Conservation (phyloP, 2,888 invertebrate species). For the Cylloceria caligata region DNA sequence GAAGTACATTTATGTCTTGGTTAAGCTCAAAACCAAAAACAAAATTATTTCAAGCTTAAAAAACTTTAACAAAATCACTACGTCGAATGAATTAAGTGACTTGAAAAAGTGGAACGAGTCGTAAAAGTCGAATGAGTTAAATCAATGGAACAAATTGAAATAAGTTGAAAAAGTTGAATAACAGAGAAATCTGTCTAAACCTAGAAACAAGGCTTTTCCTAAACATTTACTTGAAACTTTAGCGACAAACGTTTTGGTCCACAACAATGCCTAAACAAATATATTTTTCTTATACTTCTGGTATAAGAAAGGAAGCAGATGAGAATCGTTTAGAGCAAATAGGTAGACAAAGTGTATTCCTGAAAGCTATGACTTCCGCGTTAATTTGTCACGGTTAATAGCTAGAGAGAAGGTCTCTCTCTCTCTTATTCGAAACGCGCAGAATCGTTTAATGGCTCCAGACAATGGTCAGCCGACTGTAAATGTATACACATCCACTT, state of each 20-base stretch:
- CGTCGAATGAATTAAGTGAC: no score
- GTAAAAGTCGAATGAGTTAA: not conserved
- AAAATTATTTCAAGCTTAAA: no score
- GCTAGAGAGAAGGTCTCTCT: conserved; percentile 7
- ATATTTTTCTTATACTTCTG: not conserved
- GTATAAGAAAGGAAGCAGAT: no score
- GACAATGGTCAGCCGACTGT: conserved; percentile 46
- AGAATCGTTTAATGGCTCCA: conserved; percentile 39
- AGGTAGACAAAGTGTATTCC: conserved; percentile 3
- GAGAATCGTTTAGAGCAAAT: conserved; percentile 27
- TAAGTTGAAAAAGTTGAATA: not conserved
- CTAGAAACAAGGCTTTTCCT: no score
- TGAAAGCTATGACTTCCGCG: conserved; percentile 54
- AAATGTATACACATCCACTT: conserved; percentile 35
- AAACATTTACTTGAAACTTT: not conserved
- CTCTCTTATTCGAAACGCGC: not conserved
- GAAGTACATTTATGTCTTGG: not conserved
- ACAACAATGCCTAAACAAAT: not conserved
- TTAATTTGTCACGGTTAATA: conserved; percentile 60
- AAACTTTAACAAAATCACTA: no score
- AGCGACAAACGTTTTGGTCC: not conserved
- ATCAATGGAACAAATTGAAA: not conserved
- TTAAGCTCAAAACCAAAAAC: not conserved
- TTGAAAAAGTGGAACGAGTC: not conserved
- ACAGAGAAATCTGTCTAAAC: not conserved